Evolutionary conservation across 92 coral and sea anemone genomes (phyloP), one percentile per base, ranked within the genome.

Genomic region (Hydrozoanthus gracilis): DNA sequence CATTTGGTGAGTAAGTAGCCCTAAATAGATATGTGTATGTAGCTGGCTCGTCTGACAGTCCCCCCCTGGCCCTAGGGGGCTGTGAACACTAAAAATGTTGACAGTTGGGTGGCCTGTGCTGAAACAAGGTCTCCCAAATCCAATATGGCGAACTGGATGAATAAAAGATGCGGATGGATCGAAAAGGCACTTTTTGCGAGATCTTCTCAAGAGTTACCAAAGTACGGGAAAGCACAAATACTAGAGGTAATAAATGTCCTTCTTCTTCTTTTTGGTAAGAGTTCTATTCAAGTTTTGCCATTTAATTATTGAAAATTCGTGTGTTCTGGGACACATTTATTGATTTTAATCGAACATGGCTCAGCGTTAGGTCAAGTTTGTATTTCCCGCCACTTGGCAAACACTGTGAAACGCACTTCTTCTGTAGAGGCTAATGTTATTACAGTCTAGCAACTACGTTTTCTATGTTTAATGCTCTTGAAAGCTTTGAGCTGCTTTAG

Each of bases 221-320:
- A 83, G 80, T 65, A 71, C 61, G 91, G 91, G 10, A 77, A 74
- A 78, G 93, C 93, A 5, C 93, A 91, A 50, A 64, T 91, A 13
- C 7, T 91, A 14, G 80, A 87, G 93, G 93, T 90, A 90, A 44
- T 79, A 68, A 27, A 68, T 39, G 27, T 68, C 46, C 68, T 11
- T 54, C 60, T 54, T 1, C 13, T 54, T 54, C 5, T 2, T 54
- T 54, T 54, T 54, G 60, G 10, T 54, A 2, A 54, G 6, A 13
- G 60, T 52, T 52, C 12, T 52, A 52, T 52, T 52, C 9, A 52
- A 12, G 12, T 3, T 52, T 52, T 12, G 12, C 60, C 60, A 8
- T 66, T 4, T 17, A 0, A 2, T 18, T 11, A 62, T 62, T 62
- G 4, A 62, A 14, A 14, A 62, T 62, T 62, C 68, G 18, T 62